Conservation (phyloP, 2,797 vertebrate species). For the Enteromius thamalakanensis region DNA sequence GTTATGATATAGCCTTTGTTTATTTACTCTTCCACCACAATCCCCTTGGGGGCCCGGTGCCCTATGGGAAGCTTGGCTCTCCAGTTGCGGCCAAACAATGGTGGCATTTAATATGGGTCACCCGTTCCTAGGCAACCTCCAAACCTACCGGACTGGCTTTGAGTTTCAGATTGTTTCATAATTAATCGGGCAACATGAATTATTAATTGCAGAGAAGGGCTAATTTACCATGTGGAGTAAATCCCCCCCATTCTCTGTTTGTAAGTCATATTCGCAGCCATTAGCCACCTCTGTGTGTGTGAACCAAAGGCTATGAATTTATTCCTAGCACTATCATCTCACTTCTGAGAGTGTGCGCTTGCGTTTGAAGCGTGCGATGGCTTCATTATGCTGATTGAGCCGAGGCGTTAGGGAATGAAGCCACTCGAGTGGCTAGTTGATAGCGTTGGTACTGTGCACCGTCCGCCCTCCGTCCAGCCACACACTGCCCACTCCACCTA, state of each 20-base stretch:
- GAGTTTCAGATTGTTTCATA: slow-evolving; percentile 81
- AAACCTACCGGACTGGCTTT: slow-evolving; percentile 74
- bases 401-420: slow-evolving; percentile 31
- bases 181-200: slow-evolving; percentile 81
- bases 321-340: slow-evolving; percentile 54
- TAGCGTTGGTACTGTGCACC: background rate
- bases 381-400: slow-evolving; percentile 50
- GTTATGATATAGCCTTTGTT: slow-evolving; percentile 65
- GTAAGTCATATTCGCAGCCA: slow-evolving; percentile 48
- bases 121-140: slow-evolving; percentile 79
- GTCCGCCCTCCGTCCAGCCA: slow-evolving; percentile 3
- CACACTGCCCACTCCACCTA: slow-evolving; percentile 48
- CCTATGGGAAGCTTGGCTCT: slow-evolving; percentile 67
- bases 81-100: slow-evolving; percentile 75
- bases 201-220: slow-evolving; percentile 76
- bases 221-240: slow-evolving; percentile 80
- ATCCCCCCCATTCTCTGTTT: slow-evolving; percentile 62
- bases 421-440: slow-evolving; percentile 20
- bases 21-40: slow-evolving; percentile 72
- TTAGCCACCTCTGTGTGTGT: slow-evolving; percentile 45
- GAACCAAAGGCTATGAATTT: slow-evolving; percentile 47
- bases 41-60: slow-evolving; percentile 55
- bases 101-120: slow-evolving; percentile 79
- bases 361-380: slow-evolving; percentile 38
- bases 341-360: slow-evolving; percentile 43